Evolutionary conservation across 2,888 invertebrate species (phyloP), one percentile per base, ranked within the genome.

Genomic region (Cantharis nigra): DNA sequence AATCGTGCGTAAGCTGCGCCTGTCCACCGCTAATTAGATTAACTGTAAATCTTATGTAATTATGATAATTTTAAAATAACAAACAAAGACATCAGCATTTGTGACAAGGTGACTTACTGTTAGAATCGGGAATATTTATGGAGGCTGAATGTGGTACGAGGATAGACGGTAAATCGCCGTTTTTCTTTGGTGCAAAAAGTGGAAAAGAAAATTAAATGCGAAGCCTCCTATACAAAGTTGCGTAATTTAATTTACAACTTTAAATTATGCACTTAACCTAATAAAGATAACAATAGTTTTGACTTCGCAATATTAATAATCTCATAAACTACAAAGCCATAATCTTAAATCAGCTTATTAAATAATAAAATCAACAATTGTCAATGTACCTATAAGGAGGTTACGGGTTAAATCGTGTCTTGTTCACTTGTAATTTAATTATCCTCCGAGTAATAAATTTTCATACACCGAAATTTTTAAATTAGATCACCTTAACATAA

Each of bases 21-120:
- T 71, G 13, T 49, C n/a, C 49, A 49, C n/a, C 49, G 49, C 49
- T 49, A 49, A 49, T 49, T 49, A 49, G 49, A 49, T 49, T 49
- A 49, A 49, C 49, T 7, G 49, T 49, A 64, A 64, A 64, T 64
- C 65, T 23, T 67, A 20, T 67, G 62, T 28, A 71, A 78, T 75
- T 78, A 78, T 74, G 74, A 69, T 78, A 76, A 76, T 78, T 76
- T 72, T 70, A 63, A 67, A 69, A 72, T 77, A 71, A 82, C 82
- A 83, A 85, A 85, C 84, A 85, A 84, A 85, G 84, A 85, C 86
- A 84, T 85, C 85, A 85, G 85, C 85, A 86, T 85, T 85, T 86
- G 86, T 86, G 86, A 86, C 86, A 86, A 86, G 86, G 86, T 86
- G 79, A 80, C 78, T 73, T 67, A 33, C 69, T 30, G 70, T 70